Conservation (phyloP, 35 echinoderm and acorn worm genomes). For the Eucidaris tribuloides region DNA sequence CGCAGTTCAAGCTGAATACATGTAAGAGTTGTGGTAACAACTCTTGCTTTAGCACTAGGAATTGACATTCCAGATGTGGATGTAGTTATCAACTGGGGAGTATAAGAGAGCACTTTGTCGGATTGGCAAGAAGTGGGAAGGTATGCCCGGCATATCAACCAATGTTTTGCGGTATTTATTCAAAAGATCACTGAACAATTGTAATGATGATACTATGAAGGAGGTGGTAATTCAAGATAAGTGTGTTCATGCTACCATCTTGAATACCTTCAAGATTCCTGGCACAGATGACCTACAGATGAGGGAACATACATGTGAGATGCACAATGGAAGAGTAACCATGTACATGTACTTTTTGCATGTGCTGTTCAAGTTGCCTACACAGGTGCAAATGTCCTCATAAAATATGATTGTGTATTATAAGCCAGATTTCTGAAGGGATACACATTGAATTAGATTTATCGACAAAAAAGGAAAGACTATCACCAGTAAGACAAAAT, state of each 20-base stretch:
- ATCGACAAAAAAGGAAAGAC: neutral
- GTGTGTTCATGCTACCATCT: neutral
- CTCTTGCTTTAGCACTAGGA: neutral
- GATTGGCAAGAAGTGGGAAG: neutral
- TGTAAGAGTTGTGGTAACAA: neutral
- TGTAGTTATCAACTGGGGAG: neutral
- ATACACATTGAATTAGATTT: neutral
- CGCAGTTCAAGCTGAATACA: neutral
- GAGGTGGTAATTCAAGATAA: neutral
- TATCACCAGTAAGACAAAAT: too few relatives aligned
- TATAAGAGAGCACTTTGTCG: neutral
- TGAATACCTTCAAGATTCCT: neutral
- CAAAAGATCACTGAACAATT: neutral
- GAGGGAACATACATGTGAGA: neutral
- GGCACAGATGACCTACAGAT: neutral
- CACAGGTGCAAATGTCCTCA: neutral
- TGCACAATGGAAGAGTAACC: neutral
- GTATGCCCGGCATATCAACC: neutral
- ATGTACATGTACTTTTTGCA: neutral
- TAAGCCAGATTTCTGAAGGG: neutral
- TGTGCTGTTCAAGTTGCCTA: neutral
- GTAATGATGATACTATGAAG: neutral
- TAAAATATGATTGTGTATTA: neutral
- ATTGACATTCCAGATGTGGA: neutral
- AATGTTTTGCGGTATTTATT: neutral